Evolutionary conservation across 2,888 invertebrate species (phyloP).

Genomic region (Harmothoe impar): DNA sequence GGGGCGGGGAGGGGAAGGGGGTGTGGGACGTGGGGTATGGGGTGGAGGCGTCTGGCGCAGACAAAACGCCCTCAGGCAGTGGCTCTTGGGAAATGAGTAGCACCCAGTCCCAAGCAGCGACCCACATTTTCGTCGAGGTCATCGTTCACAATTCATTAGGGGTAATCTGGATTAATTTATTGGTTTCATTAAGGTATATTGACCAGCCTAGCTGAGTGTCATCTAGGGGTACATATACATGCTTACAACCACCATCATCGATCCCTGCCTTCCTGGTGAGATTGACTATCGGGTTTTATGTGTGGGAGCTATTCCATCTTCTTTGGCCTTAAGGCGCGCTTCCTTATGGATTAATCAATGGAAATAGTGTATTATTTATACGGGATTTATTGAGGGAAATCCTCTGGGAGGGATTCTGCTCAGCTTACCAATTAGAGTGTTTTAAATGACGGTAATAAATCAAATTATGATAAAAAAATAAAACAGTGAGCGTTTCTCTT

Average conservation of each 20-base stretch:
- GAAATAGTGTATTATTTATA: not conserved
- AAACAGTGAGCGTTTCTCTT: constrained; percentile 17
- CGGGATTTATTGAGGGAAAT: not conserved
- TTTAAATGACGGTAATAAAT: constrained; percentile 23
- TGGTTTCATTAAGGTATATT: constrained; percentile 27
- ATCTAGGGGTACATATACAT: not conserved
- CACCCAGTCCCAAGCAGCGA: not conserved
- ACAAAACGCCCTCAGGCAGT: constrained; percentile 25
- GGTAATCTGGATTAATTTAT: constrained; percentile 19
- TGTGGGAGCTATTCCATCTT: too few relatives aligned
- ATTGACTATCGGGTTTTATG: not conserved
- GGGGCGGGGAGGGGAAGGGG: not conserved
- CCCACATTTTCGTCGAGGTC: constrained; percentile 23
- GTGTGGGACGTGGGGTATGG: not conserved
- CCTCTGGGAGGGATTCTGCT: constrained; percentile 7
- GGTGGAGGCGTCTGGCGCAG: constrained; percentile 3
- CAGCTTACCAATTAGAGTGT: constrained; percentile 26
- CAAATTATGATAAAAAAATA: not conserved
- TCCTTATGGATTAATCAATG: not conserved
- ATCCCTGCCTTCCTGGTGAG: not conserved
- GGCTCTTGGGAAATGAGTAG: not conserved
- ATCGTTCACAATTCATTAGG: constrained; percentile 8
- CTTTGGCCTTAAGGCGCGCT: too few relatives aligned
- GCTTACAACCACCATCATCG: not conserved
- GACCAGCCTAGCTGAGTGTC: not conserved